Evolutionary conservation across 1,140 invertebrate species (phyloP).

Genomic region (Penaeus vannamei): DNA sequence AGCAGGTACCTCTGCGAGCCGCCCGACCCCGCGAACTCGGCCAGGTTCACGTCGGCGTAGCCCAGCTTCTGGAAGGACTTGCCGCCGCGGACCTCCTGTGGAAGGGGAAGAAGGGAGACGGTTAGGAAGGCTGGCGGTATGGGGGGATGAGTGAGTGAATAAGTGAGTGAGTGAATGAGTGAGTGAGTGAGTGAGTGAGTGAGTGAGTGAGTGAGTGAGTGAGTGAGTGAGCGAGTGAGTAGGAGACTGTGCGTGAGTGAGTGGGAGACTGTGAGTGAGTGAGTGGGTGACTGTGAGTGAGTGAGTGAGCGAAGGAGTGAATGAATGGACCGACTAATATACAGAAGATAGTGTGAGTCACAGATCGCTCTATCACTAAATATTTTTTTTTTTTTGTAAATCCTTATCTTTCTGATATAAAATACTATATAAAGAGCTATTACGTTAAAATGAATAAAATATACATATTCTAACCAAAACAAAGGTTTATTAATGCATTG

Average conservation of each 20-base stretch:
- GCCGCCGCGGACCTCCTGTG: conserved; percentile 86
- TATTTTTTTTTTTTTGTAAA: too few relatives aligned
- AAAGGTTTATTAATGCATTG: too few relatives aligned
- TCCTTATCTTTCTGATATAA: too few relatives aligned
- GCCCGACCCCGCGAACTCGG: conserved; percentile 94
- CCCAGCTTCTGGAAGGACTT: conserved; percentile 95
- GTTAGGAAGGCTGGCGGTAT: background rate
- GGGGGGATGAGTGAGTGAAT: background rate
- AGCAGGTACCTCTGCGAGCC: conserved; percentile 88
- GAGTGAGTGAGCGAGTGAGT: too few relatives aligned
- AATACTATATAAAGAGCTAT: too few relatives aligned
- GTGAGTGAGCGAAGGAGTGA: background rate
- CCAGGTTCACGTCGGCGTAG: conserved; percentile 96
- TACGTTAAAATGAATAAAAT: too few relatives aligned
- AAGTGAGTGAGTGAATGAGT: accelerated
- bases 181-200: too few relatives aligned
- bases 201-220: too few relatives aligned
- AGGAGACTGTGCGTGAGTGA: background rate
- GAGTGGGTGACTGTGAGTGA: background rate
- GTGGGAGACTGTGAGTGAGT: background rate
- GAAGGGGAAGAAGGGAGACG: background rate
- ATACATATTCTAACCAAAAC: too few relatives aligned
- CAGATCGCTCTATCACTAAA: too few relatives aligned
- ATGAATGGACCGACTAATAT: too few relatives aligned
- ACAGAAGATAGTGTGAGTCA: too few relatives aligned